Base-by-base conservation (phyloP, 2,888 invertebrate species). In the Agriopis aurantiaria region DNA sequence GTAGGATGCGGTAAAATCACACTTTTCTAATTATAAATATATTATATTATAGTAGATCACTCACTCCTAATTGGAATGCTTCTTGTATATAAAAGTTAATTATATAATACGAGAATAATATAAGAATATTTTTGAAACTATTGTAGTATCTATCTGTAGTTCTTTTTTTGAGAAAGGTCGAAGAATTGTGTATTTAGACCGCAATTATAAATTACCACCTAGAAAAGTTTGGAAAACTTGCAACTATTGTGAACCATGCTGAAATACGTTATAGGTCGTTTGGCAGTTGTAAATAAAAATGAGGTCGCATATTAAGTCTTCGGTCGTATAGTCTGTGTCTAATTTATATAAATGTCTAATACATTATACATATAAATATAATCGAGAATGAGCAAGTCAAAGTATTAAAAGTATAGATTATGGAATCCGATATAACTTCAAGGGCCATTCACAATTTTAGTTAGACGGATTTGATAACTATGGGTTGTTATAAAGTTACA, bases 61-160 rank as follows among this genome's bases (percentile, higher is more conserved):
- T 65, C 65, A 78, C 71, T 67, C 63, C 76, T 76, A 77, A 74
- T 73, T 78, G 77, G 77, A 77, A 80, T 68, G 68, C 66, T 77
- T 75, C 70, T 51, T 77, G 74, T 77, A 77, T 72, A 75, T 75
- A 75, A 71, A 68, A 61, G 45, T 49, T 59, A 55, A 83, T 72
- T 65, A 69, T 65, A 61, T 69, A 59, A 75, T 77, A 76, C 71
- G 53, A 79, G 79, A 79, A 81, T 87, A 84, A 82, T 82, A 80
- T 89, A 88, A 89, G 87, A 89, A 89, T 91, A 90, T 91, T 91
- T 91, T 90, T 89, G 88, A 90, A 90, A 88, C 81, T 89, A 88
- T 86, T 86, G 84, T 89, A 88, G 88, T 82, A 78, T 83, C 85
- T 88, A 81, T 85, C 75, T 80, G 76, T 76, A 71, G 68, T 58